These are phyloP conservation scores for Trichonephila clavata DNA, from an alignment of 1,140 invertebrate species.

Conservation along the genomic window DNA sequence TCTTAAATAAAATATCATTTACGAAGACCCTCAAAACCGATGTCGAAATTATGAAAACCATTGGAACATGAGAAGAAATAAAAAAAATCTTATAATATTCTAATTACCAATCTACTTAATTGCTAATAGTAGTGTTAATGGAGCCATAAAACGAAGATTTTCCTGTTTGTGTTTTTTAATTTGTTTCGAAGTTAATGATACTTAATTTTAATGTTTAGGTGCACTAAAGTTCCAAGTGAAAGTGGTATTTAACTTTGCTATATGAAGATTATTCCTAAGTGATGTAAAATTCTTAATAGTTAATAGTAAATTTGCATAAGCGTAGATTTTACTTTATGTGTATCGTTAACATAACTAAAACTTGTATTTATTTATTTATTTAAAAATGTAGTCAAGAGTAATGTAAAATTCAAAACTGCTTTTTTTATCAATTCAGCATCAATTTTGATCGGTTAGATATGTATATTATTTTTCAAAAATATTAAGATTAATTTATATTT, in stretches of 20 bases:
- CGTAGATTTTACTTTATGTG: background rate
- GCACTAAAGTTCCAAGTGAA: background rate
- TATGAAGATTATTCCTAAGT: background rate
- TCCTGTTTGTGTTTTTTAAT: constrained; percentile 2
- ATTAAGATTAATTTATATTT: no score
- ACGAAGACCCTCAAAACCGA: background rate
- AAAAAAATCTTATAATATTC: constrained; percentile 25
- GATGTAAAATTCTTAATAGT: background rate
- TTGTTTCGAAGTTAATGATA: constrained; percentile 22
- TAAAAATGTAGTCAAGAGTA: background rate
- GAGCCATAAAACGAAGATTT: constrained; percentile 31
- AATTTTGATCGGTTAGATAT: no score
- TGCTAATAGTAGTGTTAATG: constrained; percentile 18
- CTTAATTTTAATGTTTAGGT: constrained; percentile 30
- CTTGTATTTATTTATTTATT: background rate
- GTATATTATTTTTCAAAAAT: no score
- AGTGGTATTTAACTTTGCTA: constrained; percentile 4
- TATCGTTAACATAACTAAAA: background rate
- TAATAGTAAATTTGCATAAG: background rate
- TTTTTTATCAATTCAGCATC: no score
- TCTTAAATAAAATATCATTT: background rate
- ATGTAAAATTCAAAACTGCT: background rate
- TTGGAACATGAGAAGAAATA: background rate
- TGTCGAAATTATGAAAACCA: background rate
- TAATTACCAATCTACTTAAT: constrained; percentile 32